A percentile compares a stretch with the other conserved stretches of the same genome.
Evolutionary conservation across 1,140 invertebrate species (phyloP).

Genomic region (Monochamus saltuarius): DNA sequence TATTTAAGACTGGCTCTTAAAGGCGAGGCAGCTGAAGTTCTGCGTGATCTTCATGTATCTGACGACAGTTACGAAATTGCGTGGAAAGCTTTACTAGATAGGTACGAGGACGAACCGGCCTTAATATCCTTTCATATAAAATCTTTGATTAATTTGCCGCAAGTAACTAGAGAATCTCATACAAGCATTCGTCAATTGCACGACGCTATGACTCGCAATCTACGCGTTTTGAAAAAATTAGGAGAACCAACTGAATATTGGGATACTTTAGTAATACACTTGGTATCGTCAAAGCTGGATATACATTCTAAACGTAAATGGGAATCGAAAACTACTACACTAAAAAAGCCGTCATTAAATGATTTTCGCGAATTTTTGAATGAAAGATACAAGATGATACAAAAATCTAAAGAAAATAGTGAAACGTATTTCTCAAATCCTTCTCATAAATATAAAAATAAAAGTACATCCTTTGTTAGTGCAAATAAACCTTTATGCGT

Average conservation of each 20-base stretch:
- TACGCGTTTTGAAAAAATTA: slow-evolving; percentile 26
- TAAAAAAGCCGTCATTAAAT: no score
- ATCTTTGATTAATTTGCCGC: slow-evolving; percentile 14
- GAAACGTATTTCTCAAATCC: no score
- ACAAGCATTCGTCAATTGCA: slow-evolving; percentile 20
- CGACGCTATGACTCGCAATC: slow-evolving; percentile 26
- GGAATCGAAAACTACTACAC: slow-evolving; percentile 1
- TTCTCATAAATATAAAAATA: no score
- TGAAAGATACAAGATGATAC: no score
- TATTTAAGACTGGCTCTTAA: no score
- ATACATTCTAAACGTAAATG: slow-evolving; percentile 23
- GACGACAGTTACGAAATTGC: slow-evolving; percentile 39
- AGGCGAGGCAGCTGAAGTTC: no score
- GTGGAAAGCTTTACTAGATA: slow-evolving; percentile 41
- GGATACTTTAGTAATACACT: slow-evolving; percentile 32
- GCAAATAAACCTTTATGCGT: no score
- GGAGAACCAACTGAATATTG: slow-evolving; percentile 30
- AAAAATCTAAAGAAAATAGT: no score
- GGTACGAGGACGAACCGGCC: slow-evolving; percentile 41
- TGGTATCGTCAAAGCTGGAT: slow-evolving; percentile 26
- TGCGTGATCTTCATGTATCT: no score
- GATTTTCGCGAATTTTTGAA: no score
- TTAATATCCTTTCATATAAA: slow-evolving; percentile 22
- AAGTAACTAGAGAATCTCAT: slow-evolving; percentile 8
- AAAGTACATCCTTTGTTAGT: no score